These are phyloP conservation scores for Salvator merianae DNA, from an alignment of 2,113 vertebrate genomes.

Conservation along the genomic window DNA sequence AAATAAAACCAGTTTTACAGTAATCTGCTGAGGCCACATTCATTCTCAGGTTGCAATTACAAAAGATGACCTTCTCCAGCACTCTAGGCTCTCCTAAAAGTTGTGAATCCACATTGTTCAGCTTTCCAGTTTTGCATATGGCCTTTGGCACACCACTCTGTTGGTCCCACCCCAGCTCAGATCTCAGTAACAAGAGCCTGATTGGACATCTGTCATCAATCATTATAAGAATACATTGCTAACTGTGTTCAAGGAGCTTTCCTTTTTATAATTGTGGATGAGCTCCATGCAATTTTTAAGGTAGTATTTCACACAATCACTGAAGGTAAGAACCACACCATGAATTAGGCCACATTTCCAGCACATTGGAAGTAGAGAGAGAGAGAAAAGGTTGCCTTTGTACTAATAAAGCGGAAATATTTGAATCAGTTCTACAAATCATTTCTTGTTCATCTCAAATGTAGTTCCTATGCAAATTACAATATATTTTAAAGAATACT, in stretches of 20 bases:
- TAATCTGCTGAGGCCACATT: slow-evolving; percentile 65
- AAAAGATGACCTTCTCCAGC: slow-evolving; percentile 30
- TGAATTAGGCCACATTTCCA: slow-evolving; percentile 18
- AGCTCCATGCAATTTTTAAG: slow-evolving; percentile 52
- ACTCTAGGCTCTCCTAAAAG: slow-evolving; percentile 54
- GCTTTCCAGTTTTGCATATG: slow-evolving; percentile 57
- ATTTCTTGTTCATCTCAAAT: not conserved
- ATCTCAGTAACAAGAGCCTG: slow-evolving; percentile 63
- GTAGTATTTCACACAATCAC: slow-evolving; percentile 36
- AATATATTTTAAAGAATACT: not conserved
- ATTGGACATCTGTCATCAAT: slow-evolving; percentile 69
- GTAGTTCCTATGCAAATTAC: slow-evolving; percentile 6
- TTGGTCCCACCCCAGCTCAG: slow-evolving; percentile 50
- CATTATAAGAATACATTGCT: slow-evolving; percentile 52
- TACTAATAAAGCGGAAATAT: not conserved
- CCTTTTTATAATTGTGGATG: slow-evolving; percentile 57
- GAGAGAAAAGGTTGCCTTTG: not conserved
- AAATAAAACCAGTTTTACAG: slow-evolving; percentile 70
- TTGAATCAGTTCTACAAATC: not conserved
- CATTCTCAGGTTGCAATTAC: slow-evolving; percentile 48
- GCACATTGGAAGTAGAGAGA: not conserved
- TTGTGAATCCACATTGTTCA: slow-evolving; percentile 63
- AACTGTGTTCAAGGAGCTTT: slow-evolving; percentile 52
- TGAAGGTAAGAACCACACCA: slow-evolving; percentile 20
- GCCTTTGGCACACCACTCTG: slow-evolving; percentile 56